Base-by-base conservation (phyloP, 2,113 vertebrate species). In the Protomyctophum bolini region DNA sequence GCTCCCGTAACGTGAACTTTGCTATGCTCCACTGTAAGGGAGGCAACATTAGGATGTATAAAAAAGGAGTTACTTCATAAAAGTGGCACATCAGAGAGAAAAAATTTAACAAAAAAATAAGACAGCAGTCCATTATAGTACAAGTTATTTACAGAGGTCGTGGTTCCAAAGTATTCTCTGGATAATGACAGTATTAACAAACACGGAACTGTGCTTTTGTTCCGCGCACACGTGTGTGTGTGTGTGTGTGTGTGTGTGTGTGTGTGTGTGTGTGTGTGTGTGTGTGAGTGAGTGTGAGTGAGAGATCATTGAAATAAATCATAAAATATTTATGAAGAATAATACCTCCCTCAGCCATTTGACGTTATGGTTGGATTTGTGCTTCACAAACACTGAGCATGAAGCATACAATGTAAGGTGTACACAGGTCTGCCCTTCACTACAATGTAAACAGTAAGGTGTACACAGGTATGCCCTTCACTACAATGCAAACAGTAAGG, bases 81-180 rank as follows among this genome's bases (percentile, higher is more conserved):
- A 86, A 80, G 76, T 88, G 83, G 82, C 88, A 79, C 85, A 66
- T 73, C 50, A 82, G 75, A 76, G 58, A 57, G 11, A 70, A 68
- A 73, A 45, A 77, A 70, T 57, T n/a, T 45, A 50, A 57, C 51
- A 61, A 33, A 28, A 60, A 77, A 84, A 68, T 63, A 67, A 87
- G 59, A 82, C 66, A 82, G 56, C 59, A 41, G 68, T 77, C 73
- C 82, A 83, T 83, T 86, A 86, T 76, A 47, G 76, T 88, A 91
- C 86, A 90, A 54, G 11, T 10, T 87, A 89, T 91, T 75, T 87
- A 92, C 87, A 91, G 68, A 80, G 58, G 72, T 76, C 11, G 15
- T 60, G 50, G 65, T 82, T 63, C 70, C 47, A 47, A 64, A 57
- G 70, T 76, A 29, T 56, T 67, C 33, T 79, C 41, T 63, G 48